Evolutionary conservation across 2,113 vertebrate genomes (phyloP).

Genomic region (Lichenostomus cassidix): DNA sequence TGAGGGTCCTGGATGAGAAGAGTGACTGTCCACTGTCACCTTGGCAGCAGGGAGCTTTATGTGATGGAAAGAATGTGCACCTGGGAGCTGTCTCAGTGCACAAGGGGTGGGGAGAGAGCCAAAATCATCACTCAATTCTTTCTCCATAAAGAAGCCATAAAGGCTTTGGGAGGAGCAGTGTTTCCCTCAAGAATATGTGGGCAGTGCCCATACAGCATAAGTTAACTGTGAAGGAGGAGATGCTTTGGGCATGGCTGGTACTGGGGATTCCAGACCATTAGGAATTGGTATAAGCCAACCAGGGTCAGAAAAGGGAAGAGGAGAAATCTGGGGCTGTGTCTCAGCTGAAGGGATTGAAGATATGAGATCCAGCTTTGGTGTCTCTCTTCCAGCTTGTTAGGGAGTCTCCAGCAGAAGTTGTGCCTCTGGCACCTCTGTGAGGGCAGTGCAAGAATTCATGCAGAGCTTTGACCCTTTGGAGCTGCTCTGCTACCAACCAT

Average conservation of each 20-base stretch:
- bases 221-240: not conserved
- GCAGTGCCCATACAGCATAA: not conserved
- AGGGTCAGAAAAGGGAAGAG: not conserved
- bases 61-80: not conserved
- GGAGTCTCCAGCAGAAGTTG: not conserved
- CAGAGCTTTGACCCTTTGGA: not conserved
- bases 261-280: not conserved
- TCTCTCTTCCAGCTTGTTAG: not conserved
- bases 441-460: not conserved
- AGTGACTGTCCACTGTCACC: not conserved
- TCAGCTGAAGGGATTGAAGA: not conserved
- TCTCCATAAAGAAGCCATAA: not conserved
- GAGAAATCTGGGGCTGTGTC: not conserved
- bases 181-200: not conserved
- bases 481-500: not conserved
- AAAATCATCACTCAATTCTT: not conserved
- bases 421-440: not conserved
- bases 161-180: not conserved
- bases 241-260: not conserved
- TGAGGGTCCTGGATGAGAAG: not conserved
- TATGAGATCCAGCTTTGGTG: not conserved
- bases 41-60: not conserved
- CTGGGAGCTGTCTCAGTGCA: not conserved
- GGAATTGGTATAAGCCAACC: not conserved
- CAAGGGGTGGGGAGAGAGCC: rapidly evolving